phyloP scores from a whole-genome alignment of 2,797 vertebrate species.

The Acipenser ruthenus region DNA sequence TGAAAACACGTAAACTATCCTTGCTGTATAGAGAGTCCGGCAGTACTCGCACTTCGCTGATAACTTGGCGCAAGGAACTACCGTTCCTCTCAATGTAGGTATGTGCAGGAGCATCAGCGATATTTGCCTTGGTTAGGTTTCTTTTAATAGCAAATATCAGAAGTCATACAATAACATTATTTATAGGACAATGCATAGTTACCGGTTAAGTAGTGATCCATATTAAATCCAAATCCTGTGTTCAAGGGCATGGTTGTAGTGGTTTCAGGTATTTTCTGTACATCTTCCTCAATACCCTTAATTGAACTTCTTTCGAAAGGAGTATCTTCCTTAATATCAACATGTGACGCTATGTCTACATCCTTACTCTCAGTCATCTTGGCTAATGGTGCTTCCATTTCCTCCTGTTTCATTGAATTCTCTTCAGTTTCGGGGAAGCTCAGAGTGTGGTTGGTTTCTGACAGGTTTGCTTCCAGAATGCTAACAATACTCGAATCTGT shows the following conservation, averaged over 20 bases:
- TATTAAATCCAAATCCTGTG: constrained; percentile 38
- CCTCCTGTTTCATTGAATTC: constrained; percentile 18
- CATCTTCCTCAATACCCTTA: constrained; percentile 42
- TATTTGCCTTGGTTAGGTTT: too few relatives aligned
- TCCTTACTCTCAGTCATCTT: constrained; percentile 7
- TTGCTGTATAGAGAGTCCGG: too few relatives aligned
- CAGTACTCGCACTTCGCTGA: too few relatives aligned
- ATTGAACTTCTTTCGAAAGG: too few relatives aligned
- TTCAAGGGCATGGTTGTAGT: constrained; percentile 52
- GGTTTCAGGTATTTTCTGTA: constrained; percentile 47
- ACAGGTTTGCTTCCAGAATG: neutral
- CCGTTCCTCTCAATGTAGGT: too few relatives aligned
- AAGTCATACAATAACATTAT: too few relatives aligned
- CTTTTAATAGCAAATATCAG: too few relatives aligned
- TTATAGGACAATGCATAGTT: neutral
- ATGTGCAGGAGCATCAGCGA: too few relatives aligned
- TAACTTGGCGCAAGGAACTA: too few relatives aligned
- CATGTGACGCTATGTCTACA: constrained; percentile 26
- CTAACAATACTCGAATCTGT: too few relatives aligned
- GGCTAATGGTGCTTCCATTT: constrained; percentile 19
- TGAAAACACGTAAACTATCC: too few relatives aligned
- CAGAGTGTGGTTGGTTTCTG: constrained; percentile 18
- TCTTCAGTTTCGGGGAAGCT: constrained; percentile 23
- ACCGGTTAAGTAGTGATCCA: constrained; percentile 50
- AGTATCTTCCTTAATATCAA: constrained; percentile 43